These are phyloP conservation scores for Desmophyllum pertusum DNA, from an alignment of 92 coral and sea anemone species.

Conservation along the genomic window DNA sequence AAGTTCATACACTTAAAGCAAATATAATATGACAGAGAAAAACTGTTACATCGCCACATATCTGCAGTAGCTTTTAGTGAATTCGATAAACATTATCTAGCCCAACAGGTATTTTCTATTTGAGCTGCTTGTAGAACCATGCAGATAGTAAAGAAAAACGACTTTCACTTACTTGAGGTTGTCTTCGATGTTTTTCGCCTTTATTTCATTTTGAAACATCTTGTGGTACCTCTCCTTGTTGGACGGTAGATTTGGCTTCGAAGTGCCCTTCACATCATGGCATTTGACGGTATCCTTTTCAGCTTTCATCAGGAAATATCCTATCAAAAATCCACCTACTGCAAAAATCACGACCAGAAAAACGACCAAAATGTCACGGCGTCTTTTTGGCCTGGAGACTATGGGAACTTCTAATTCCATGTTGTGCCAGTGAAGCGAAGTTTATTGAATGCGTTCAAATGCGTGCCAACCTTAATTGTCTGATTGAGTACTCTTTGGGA, in stretches of 20 bases:
- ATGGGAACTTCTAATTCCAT: constrained; percentile 15
- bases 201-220: constrained; percentile 51
- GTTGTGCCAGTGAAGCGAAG: background rate
- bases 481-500: background rate
- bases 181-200: constrained; percentile 41
- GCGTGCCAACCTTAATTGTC: background rate
- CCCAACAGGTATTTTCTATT: too few relatives aligned
- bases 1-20: too few relatives aligned
- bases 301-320: constrained; percentile 46
- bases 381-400: constrained; percentile 2
- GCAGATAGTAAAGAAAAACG: background rate
- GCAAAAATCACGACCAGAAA: constrained; percentile 1
- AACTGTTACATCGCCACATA: background rate
- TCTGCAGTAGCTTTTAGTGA: background rate
- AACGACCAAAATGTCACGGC: constrained; percentile 2
- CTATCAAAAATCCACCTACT: constrained; percentile 44
- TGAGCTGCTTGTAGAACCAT: background rate
- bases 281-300: background rate
- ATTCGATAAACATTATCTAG: background rate
- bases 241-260: background rate
- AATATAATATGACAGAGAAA: too few relatives aligned
- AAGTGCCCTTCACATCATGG: background rate
- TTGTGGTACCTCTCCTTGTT: constrained; percentile 40
- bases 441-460: background rate
- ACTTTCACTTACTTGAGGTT: constrained; percentile 52